A percentile compares a stretch with the other conserved stretches of the same genome.
phyloP scores from a whole-genome alignment of 2,113 vertebrate species.

The Petrocephalus zakoni region DNA sequence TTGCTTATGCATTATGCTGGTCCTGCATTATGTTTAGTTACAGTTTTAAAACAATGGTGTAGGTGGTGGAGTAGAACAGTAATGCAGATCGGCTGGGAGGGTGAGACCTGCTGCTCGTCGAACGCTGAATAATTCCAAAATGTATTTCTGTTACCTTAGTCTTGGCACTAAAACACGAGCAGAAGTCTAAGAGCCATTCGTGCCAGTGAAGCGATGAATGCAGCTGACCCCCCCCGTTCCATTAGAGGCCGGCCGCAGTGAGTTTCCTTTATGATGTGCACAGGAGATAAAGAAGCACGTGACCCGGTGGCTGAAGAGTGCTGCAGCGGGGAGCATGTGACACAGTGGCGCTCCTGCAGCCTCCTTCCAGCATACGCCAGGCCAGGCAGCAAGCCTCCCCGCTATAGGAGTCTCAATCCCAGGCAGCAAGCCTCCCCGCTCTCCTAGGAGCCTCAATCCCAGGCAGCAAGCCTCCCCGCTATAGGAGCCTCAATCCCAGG shows the following conservation, averaged over 20 bases:
- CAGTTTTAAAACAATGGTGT: neutral
- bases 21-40: neutral
- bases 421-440: neutral
- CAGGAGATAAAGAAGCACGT: slow-evolving; percentile 57
- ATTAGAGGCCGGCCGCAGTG: neutral
- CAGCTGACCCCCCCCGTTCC: neutral
- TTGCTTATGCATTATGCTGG: neutral
- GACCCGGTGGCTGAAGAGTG: slow-evolving; percentile 54
- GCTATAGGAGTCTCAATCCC: neutral
- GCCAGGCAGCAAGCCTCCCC: neutral
- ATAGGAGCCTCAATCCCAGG: neutral
- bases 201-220: neutral
- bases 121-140: neutral
- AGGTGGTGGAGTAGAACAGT: neutral
- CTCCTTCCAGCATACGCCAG: neutral
- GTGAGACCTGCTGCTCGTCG: neutral
- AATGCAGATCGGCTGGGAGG: neutral
- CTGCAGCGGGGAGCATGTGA: slow-evolving; percentile 25
- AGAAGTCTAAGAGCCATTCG: neutral
- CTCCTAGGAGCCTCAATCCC: neutral
- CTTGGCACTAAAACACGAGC: neutral
- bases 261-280: neutral
- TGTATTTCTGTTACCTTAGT: neutral
- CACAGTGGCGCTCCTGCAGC: neutral
- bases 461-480: neutral